A percentile compares a stretch with the other conserved stretches of the same genome.
These are phyloP conservation scores for Sycophaga agraensis DNA, from an alignment of 1,140 invertebrate genomes.

Conservation along the genomic window DNA sequence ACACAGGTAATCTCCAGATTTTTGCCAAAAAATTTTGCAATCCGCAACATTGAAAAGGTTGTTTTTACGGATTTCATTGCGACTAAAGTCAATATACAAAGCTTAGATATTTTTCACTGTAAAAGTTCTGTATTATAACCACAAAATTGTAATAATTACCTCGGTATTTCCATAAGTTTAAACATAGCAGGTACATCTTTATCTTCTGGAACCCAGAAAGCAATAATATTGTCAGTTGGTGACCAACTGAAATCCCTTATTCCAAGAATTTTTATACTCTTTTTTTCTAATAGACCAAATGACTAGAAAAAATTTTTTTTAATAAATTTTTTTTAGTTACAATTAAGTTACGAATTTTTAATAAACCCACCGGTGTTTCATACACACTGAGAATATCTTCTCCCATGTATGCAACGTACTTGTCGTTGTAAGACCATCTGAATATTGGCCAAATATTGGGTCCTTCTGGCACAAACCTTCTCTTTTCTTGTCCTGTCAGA, in stretches of 20 bases:
- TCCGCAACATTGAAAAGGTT: conserved; percentile 98
- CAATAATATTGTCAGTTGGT: conserved; percentile 92
- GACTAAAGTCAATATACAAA: conserved; percentile 53
- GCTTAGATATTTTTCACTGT: too few species aligned
- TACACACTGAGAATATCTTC: conserved; percentile 87
- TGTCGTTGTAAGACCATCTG: conserved; percentile 96
- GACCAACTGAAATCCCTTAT: conserved; percentile 97
- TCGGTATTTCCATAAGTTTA: conserved; percentile 81
- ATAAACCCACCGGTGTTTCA: conserved; percentile 77
- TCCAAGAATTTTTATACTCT: conserved; percentile 89
- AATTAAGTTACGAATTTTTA: neutral
- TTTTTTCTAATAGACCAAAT: conserved; percentile 90
- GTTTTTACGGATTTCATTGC: conserved; percentile 90
- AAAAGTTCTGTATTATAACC: too few species aligned
- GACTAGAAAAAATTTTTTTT: conserved; percentile 65
- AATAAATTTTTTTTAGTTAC: conserved; percentile 3
- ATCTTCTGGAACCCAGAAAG: conserved; percentile 98
- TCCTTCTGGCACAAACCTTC: conserved; percentile 84
- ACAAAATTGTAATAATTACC: conserved; percentile 48
- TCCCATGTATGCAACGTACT: conserved; percentile 91
- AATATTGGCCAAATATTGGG: conserved; percentile 88
- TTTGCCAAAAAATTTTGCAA: conserved; percentile 99
- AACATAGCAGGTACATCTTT: conserved; percentile 87
- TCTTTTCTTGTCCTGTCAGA: conserved; percentile 86
- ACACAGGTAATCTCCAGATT: conserved; percentile 94